Evolutionary conservation across 2,113 vertebrate genomes (phyloP).

Genomic region (Cheilinus undulatus): DNA sequence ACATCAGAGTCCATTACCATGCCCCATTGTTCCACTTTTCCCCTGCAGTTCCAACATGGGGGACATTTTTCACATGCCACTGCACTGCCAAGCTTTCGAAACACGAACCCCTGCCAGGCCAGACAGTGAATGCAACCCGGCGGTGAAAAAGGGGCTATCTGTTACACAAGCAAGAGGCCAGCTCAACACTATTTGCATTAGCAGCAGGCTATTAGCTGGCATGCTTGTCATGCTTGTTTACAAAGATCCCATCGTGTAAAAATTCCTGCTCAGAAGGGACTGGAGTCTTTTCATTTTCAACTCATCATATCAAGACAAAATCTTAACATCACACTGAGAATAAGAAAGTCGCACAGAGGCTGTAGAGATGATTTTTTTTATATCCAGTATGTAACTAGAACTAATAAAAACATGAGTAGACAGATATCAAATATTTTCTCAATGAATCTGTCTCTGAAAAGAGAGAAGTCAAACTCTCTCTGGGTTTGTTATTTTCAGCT

Average conservation of each 20-base stretch:
- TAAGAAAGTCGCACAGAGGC: background rate
- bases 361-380: too few relatives aligned
- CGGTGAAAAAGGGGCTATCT: conserved; percentile 46
- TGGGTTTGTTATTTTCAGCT: too few relatives aligned
- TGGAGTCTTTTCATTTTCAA: background rate
- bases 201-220: conserved; percentile 35
- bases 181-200: conserved; percentile 56
- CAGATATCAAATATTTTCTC: too few relatives aligned
- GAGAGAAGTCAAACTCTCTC: too few relatives aligned
- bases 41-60: conserved; percentile 6
- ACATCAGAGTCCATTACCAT: conserved; percentile 2
- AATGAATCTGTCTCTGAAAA: too few relatives aligned
- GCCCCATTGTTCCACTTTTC: conserved; percentile 43
- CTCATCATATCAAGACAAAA: background rate
- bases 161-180: conserved; percentile 55
- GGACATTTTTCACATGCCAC: conserved; percentile 60
- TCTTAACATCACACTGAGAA: background rate
- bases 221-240: conserved; percentile 42
- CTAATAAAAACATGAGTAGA: too few relatives aligned
- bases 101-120: conserved; percentile 45
- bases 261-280: background rate
- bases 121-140: conserved; percentile 49
- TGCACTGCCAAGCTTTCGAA: conserved; percentile 65
- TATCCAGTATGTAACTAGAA: too few relatives aligned
- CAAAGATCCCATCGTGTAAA: conserved; percentile 15